Conservation (phyloP, 1,140 invertebrate species). For the Listronotus bonariensis region DNA sequence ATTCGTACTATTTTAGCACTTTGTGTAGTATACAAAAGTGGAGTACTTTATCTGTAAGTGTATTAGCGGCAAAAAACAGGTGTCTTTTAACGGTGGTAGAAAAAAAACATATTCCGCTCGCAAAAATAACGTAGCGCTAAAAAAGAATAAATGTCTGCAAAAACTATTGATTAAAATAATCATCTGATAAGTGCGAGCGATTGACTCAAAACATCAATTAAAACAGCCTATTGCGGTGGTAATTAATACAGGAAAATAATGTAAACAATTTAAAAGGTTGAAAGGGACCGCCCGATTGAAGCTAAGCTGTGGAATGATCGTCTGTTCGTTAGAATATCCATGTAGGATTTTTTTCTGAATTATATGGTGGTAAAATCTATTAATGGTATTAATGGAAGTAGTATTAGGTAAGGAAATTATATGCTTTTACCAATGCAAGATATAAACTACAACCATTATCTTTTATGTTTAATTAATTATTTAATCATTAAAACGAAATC, state of each 20-base stretch:
- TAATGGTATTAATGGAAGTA: background rate
- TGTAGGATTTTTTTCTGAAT: background rate
- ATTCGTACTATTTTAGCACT: too few species aligned
- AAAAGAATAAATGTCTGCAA: background rate
- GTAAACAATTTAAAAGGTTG: constrained; percentile 8
- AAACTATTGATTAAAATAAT: background rate
- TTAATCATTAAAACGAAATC: too few species aligned
- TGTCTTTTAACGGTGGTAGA: too few species aligned
- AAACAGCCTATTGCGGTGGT: background rate
- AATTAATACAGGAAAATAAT: constrained; percentile 15
- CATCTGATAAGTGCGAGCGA: background rate
- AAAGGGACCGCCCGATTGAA: constrained; percentile 11
- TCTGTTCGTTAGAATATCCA: constrained; percentile 2
- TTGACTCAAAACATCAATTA: background rate
- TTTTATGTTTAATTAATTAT: too few species aligned
- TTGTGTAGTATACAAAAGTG: too few species aligned
- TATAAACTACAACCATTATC: too few species aligned
- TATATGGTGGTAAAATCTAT: background rate
- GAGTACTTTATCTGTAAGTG: too few species aligned
- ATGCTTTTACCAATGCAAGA: too few species aligned
- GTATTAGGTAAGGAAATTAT: background rate
- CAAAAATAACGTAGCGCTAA: too few species aligned
- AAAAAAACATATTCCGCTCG: too few species aligned
- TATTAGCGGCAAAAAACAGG: too few species aligned
- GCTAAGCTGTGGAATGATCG: constrained; percentile 1